Evolutionary conservation across 2,888 invertebrate genomes (phyloP), one percentile per base, ranked within the genome.

Genomic region (Morpho deidamia): DNA sequence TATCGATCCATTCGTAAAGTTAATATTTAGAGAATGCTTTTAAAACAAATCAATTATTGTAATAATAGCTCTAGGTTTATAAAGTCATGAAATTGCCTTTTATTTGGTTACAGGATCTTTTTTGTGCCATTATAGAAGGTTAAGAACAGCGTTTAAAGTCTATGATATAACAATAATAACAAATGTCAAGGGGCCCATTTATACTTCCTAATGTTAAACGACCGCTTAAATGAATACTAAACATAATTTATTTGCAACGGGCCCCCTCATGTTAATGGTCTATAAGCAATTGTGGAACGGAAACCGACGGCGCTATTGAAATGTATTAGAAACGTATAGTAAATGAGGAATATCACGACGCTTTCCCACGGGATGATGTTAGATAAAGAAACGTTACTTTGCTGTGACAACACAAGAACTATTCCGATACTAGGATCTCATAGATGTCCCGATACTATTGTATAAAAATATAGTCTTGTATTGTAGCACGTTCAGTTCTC

Each of bases 231-330:
- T 54, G 54, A 50, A 54, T 57, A 57, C 60, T 50, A 62, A 62
- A 63, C 53, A 53, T 35, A 60, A 60, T 63, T 60, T 58, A 63
- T 63, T 47, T 55, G 47, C 32, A 58, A 45, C 58, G 44, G 52
- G 56, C 47, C 60, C 60, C 60, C 56, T 48, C 53, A 35, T 45
- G 14, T 14, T 35, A 23, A 23, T 23, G 14, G 9, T 37, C 45
- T 37, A 48, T 51, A 56, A 53, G 60, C 62, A 60, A 63, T 63
- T 61, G 60, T 52, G 57, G 55, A 48, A 56, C 56, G 60, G 58
- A 58, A 56, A 55, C 53, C 51, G 51, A 38, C 48, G 51, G 42
- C 33, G 53, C 54, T 50, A 62, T 60, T 61, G 51, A 55, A 52
- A 51, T 55, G 56, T 59, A 54, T 59, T 56, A 55, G 58, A 59